Evolutionary conservation across 2,113 vertebrate species (phyloP).

Genomic region (Oryzias curvinotus): DNA sequence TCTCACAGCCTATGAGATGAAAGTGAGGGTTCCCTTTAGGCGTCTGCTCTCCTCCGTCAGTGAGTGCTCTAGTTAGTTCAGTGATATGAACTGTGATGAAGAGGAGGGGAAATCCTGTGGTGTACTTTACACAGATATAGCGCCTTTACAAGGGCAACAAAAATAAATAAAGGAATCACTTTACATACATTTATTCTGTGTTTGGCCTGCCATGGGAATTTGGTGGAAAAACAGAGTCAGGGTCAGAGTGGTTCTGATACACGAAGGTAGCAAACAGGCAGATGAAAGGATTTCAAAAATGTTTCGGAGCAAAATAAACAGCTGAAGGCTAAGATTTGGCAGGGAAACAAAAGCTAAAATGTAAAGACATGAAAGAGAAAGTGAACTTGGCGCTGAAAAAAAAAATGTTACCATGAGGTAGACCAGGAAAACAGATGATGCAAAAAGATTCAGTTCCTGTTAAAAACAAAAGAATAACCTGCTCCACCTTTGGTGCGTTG

Average conservation of each 20-base stretch:
- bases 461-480: too few species aligned
- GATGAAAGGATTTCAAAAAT: neutral
- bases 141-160: conserved; percentile 1
- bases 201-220: neutral
- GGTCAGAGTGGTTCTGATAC: neutral
- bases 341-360: neutral
- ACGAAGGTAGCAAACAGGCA: neutral
- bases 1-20: conserved; percentile 50
- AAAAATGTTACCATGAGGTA: too few species aligned
- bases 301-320: neutral
- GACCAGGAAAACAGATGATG: too few species aligned
- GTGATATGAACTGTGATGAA: conserved; percentile 8
- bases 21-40: conserved; percentile 46
- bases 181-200: conserved; percentile 10
- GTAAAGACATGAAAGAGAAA: neutral
- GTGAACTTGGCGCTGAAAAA: neutral
- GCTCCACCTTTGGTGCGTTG: too few species aligned
- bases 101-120: conserved; percentile 5
- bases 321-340: neutral
- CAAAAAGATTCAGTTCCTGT: too few species aligned
- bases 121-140: conserved; percentile 15
- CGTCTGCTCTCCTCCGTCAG: conserved; percentile 6
- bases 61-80: conserved; percentile 5
- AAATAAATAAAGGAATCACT: conserved; percentile 10
- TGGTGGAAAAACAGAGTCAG: neutral